phyloP scores from a whole-genome alignment of 2,888 invertebrate species.

The Drosophila setosimentum region DNA sequence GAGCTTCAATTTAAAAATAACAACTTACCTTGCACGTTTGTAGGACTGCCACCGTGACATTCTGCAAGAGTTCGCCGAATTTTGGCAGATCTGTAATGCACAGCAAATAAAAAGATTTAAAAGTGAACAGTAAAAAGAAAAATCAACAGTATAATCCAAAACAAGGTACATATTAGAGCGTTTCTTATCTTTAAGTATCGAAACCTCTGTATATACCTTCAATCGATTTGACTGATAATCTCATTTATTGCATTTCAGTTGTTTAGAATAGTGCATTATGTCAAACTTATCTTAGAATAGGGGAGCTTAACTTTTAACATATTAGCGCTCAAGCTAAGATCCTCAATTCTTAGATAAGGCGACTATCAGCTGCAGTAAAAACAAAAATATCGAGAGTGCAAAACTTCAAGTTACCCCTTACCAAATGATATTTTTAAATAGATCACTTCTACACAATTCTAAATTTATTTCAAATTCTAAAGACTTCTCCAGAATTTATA shows the following conservation, averaged over 20 bases:
- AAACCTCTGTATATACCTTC: conserved; percentile 71
- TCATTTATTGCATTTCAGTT: background rate
- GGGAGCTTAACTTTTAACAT: conserved; percentile 65
- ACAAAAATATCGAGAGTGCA: background rate
- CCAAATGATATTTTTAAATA: background rate
- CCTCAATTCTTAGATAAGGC: conserved; percentile 67
- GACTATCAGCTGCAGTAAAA: conserved; percentile 29
- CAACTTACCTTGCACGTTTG: conserved; percentile 88
- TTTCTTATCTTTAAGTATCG: conserved; percentile 45
- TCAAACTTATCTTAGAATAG: conserved; percentile 71
- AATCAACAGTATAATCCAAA: conserved; percentile 45
- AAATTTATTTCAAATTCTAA: background rate
- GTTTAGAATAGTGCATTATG: background rate
- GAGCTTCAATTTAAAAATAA: background rate
- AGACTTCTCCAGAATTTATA: background rate
- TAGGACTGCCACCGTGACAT: conserved; percentile 89
- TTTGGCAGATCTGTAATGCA: conserved; percentile 87
- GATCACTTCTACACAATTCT: background rate
- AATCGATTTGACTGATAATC: conserved; percentile 46
- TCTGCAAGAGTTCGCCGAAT: conserved; percentile 88
- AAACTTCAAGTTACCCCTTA: background rate
- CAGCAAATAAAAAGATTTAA: background rate
- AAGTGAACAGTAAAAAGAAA: background rate
- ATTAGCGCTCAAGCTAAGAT: conserved; percentile 58
- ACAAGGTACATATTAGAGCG: conserved; percentile 68